These are phyloP conservation scores for Coecobrya sp. DNA, from an alignment of 2,888 invertebrate genomes.

Conservation along the genomic window DNA sequence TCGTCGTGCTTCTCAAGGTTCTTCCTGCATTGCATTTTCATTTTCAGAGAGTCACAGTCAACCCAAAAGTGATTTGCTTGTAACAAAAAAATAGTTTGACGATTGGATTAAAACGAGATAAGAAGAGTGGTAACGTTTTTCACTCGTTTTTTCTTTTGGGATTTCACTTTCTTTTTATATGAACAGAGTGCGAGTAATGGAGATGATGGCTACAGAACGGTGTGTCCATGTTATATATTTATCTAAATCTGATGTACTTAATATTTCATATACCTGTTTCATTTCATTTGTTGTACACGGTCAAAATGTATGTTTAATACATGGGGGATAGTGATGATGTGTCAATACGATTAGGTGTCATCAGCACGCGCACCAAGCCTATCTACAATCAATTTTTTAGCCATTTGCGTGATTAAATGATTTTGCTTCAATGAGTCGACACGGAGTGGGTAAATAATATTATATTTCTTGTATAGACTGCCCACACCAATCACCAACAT, in stretches of 20 bases:
- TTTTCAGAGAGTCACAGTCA: slow-evolving; percentile 27
- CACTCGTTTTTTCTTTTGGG: slow-evolving; percentile 1
- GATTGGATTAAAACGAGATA: neutral
- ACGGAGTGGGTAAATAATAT: no score
- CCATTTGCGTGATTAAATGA: neutral
- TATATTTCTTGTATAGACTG: no score
- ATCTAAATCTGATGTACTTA: slow-evolving; percentile 39
- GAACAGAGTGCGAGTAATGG: neutral
- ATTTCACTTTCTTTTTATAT: slow-evolving; percentile 42
- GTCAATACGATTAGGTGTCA: slow-evolving; percentile 56
- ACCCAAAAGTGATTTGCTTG: neutral
- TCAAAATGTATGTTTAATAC: neutral
- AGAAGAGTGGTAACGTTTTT: slow-evolving; percentile 33
- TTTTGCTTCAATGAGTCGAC: no score
- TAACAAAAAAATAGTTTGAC: neutral
- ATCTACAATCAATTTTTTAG: neutral
- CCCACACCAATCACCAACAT: no score
- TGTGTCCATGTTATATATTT: neutral
- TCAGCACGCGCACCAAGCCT: slow-evolving; percentile 12
- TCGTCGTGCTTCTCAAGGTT: slow-evolving; percentile 81
- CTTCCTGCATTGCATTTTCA: slow-evolving; percentile 83
- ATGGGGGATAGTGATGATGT: neutral
- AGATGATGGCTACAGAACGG: neutral
- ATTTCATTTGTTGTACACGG: neutral
- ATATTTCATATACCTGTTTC: slow-evolving; percentile 28